Evolutionary conservation across 2,888 invertebrate species (phyloP), one percentile per base, ranked within the genome.

Genomic region (Lasioglossum marginatum): DNA sequence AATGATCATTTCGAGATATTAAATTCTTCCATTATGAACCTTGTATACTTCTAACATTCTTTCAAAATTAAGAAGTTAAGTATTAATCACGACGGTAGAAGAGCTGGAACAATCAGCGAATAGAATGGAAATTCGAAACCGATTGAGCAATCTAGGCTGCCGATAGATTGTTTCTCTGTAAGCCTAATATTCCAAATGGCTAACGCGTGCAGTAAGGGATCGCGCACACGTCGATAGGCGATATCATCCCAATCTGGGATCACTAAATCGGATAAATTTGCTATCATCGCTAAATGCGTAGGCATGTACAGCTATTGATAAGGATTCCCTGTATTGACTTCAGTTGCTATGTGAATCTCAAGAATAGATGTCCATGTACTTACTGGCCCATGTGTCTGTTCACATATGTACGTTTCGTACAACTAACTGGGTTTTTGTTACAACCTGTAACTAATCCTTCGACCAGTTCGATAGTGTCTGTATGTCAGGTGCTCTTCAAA

Each of bases 171-270:
- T 37, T 48, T n/a, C 66, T 6, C 40, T 31, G 45, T 48, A 57
- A 70, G 57, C 74, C 80, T 82, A 82, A 82, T 82, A 80, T 82
- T 80, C 82, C 74, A 40, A 80, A 75, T 71, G 70, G 68, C 45
- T 40, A 57, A 37, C 45, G 68, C 27, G 23, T 60, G 70, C n/a
- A 74, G n/a, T 70, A 68, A 31, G 19, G 31, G 68, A 73, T 82
- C 57, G 68, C 40, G 12, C 34, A 74, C 79, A 79, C 68, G 43
- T 45, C 43, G 43, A 72, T 52, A 48, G 52, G 4, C 12, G 23
- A 31, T 82, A 73, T 52, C 81, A 40, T 48, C 34, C 71, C 63
- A 79, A 82, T 52, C 37, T 68, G 43, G 57, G 73, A 57, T 57
- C 37, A 63, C 57, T 45, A 82, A 82, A 45, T 82, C 81, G 73